phyloP scores from a whole-genome alignment of 2,113 vertebrate genomes.

The Melozone crissalis region DNA sequence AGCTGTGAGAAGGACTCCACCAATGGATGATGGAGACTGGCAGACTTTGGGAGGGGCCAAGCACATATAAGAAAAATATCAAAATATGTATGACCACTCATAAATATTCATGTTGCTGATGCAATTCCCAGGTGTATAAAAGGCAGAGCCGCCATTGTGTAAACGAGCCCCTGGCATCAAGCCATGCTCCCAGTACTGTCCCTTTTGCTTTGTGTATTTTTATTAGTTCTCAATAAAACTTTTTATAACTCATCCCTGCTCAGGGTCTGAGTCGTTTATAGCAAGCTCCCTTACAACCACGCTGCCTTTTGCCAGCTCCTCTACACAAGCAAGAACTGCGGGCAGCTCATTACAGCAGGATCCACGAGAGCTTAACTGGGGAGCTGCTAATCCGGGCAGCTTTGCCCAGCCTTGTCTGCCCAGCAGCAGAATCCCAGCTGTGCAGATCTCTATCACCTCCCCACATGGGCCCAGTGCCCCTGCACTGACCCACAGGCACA shows the following conservation, averaged over 20 bases:
- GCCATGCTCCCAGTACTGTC: not conserved
- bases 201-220: not conserved
- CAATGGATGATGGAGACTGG: not conserved
- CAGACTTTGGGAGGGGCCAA: not conserved
- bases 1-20: not conserved
- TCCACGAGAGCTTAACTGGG: not conserved
- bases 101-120: not conserved
- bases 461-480: not conserved
- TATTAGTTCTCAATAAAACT: not conserved
- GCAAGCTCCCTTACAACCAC: not conserved
- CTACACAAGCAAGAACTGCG: accelerated
- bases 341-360: not conserved
- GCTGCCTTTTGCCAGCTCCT: not conserved
- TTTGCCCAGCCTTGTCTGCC: not conserved
- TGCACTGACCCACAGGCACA: not conserved
- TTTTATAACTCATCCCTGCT: not conserved
- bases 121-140: not conserved
- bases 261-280: not conserved
- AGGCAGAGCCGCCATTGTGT: not conserved
- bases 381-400: not conserved
- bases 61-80: not conserved
- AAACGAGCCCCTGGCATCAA: not conserved
- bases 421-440: not conserved
- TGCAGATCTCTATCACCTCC: not conserved
- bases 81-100: not conserved